Conservation (phyloP, 2,797 vertebrate genomes). For the Erithacus rubecula region DNA sequence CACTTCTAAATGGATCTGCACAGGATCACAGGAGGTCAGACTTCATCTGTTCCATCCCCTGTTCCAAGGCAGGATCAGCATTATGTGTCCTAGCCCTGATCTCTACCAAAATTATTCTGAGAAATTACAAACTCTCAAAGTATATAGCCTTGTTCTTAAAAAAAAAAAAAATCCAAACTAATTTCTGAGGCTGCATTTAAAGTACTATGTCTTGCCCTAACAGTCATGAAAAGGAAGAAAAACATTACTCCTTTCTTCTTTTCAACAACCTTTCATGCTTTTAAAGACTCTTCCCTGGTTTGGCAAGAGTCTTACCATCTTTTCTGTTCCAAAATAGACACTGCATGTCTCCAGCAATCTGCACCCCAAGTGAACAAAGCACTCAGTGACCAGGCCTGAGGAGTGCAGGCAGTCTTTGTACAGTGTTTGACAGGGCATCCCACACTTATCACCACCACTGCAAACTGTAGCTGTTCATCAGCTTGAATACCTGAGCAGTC, state of each 20-base stretch:
- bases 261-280: neutral
- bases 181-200: neutral
- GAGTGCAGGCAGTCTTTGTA: neutral
- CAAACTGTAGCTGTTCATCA: neutral
- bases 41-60: neutral
- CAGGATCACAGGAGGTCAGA: neutral
- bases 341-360: neutral
- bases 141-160: neutral
- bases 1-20: neutral
- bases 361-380: neutral
- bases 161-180: neutral
- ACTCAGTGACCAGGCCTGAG: accelerated
- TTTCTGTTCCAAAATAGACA: neutral
- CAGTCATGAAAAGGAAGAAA: neutral
- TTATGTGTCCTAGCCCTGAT: neutral
- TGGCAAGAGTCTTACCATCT: neutral
- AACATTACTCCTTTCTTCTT: neutral
- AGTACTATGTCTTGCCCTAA: neutral
- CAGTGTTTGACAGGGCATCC: neutral
- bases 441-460: neutral
- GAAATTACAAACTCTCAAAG: neutral
- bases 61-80: neutral
- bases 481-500: neutral
- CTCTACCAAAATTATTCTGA: neutral
- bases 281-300: neutral